These are phyloP conservation scores for Megatriorchis doriae DNA, from an alignment of 2,113 vertebrate species.

Conservation along the genomic window DNA sequence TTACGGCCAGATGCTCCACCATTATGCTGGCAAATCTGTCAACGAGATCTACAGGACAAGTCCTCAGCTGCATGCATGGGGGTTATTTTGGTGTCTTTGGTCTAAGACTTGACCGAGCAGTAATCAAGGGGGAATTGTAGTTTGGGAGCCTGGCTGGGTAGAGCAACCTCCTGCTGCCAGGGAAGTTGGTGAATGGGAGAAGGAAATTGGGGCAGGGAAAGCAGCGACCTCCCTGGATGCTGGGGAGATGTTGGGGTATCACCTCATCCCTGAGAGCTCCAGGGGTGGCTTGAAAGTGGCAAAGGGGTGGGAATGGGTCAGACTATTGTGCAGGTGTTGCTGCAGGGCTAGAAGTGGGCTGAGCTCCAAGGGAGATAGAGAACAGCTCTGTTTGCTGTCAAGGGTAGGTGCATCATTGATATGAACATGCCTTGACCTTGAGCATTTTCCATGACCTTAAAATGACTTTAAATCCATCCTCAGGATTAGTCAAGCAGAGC, in stretches of 20 bases:
- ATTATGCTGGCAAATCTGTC: neutral
- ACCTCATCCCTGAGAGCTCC: neutral
- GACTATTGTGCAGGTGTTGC: neutral
- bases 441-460: neutral
- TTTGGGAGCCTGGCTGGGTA: neutral
- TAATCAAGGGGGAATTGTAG: neutral
- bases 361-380: neutral
- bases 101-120: neutral
- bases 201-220: neutral
- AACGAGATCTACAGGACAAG: neutral
- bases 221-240: neutral
- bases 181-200: neutral
- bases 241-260: neutral
- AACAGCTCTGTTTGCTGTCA: neutral
- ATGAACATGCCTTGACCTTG: neutral
- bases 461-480: neutral
- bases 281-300: neutral
- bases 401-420: too few relatives aligned
- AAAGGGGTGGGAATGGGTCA: neutral
- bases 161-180: neutral
- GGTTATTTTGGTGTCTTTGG: neutral
- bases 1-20: neutral
- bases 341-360: neutral
- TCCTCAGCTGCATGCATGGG: neutral
- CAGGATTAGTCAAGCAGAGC: neutral